Evolutionary conservation across 1,140 invertebrate species (phyloP).

Genomic region (Rhagoletis pomonella): DNA sequence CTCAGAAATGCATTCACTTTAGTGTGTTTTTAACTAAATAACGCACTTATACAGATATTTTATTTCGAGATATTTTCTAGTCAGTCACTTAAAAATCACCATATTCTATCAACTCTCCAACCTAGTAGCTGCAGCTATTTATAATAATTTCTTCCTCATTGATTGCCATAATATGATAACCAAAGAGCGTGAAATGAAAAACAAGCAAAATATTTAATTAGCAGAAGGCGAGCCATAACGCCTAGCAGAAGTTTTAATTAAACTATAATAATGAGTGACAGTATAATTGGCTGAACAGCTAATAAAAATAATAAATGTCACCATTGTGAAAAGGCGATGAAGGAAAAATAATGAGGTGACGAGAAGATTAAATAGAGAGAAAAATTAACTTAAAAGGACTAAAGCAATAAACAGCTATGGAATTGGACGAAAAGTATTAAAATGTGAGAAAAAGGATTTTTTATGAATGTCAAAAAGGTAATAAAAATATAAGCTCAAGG

Average conservation of each 20-base stretch:
- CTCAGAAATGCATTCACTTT: no score
- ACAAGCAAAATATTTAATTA: not conserved
- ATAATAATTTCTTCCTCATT: no score
- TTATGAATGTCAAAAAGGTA: no score
- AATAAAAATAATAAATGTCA: slow-evolving; percentile 48
- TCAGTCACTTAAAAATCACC: no score
- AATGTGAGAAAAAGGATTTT: not conserved
- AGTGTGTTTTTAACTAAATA: no score
- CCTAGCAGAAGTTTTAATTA: slow-evolving; percentile 21
- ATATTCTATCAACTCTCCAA: no score
- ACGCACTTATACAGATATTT: no score
- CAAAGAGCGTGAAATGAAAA: not conserved
- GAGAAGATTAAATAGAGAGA: not conserved
- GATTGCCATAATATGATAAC: not conserved
- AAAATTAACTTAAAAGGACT: slow-evolving; percentile 1
- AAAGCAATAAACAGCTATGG: not conserved
- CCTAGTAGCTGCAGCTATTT: no score
- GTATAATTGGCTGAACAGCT: slow-evolving; percentile 8
- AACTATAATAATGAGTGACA: slow-evolving; percentile 48
- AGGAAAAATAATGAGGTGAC: slow-evolving; percentile 10
- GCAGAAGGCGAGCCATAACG: not conserved
- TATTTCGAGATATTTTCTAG: no score
- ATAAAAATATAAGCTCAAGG: no score
- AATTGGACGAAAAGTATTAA: not conserved
- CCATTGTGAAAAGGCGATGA: slow-evolving; percentile 24